These are phyloP conservation scores for Platanista minor DNA, from an alignment of 2,113 vertebrate species.

Conservation along the genomic window DNA sequence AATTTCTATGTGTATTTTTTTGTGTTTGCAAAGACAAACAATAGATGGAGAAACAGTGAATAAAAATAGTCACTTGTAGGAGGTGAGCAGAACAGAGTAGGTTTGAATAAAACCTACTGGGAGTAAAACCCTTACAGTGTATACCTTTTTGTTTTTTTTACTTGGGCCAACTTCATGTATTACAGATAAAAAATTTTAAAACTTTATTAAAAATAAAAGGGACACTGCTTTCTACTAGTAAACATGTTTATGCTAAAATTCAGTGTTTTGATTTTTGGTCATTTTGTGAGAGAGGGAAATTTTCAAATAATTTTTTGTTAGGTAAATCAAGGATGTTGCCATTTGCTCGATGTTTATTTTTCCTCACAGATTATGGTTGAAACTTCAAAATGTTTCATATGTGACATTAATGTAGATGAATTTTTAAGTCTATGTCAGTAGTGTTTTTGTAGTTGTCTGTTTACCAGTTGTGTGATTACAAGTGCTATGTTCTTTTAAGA, in stretches of 20 bases:
- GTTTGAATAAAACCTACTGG: neutral
- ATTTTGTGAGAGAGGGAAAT: neutral
- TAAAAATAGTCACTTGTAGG: neutral
- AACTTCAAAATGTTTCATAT: constrained; percentile 26
- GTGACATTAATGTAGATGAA: neutral
- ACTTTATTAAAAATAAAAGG: neutral
- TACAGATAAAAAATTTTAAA: neutral
- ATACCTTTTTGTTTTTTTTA: neutral
- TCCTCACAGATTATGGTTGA: neutral
- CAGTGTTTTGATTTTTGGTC: neutral
- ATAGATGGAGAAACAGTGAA: neutral
- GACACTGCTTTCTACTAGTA: neutral
- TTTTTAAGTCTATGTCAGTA: neutral
- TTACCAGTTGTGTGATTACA: neutral
- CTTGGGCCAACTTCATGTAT: neutral
- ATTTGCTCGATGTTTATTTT: constrained; percentile 25
- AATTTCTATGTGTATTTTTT: neutral
- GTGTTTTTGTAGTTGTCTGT: neutral
- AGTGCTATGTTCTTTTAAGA: neutral
- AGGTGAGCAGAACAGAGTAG: neutral
- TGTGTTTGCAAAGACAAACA: neutral
- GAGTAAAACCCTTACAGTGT: neutral
- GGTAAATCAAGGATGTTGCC: constrained; percentile 6
- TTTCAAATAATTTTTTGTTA: neutral
- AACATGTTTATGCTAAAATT: constrained; percentile 21